Evolutionary conservation across 1,140 invertebrate species (phyloP).

Genomic region (Neuroterus valhalla): DNA sequence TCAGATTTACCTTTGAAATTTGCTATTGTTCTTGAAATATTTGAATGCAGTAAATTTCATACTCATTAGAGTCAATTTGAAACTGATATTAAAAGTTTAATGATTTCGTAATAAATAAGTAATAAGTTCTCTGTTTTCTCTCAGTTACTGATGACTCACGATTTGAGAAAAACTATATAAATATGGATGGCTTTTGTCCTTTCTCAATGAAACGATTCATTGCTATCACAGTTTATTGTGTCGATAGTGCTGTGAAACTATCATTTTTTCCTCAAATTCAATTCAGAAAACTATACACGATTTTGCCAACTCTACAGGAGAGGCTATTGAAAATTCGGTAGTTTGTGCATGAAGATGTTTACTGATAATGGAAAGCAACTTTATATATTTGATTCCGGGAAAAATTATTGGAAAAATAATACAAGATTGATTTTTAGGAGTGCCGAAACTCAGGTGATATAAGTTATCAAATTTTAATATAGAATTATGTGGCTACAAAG

Average conservation of each 20-base stretch:
- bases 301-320: too few relatives aligned
- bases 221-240: conserved; percentile 19
- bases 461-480: too few relatives aligned
- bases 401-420: too few relatives aligned
- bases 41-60: neutral
- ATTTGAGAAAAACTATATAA: conserved; percentile 5
- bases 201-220: conserved; percentile 21
- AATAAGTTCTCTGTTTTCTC: conserved; percentile 11
- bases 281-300: neutral
- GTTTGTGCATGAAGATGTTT: too few relatives aligned
- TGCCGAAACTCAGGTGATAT: too few relatives aligned
- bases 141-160: conserved; percentile 15
- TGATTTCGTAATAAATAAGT: conserved; percentile 19
- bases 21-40: too few relatives aligned
- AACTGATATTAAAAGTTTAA: conserved; percentile 4
- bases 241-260: conserved; percentile 25
- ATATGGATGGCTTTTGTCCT: conserved; percentile 10
- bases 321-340: too few relatives aligned
- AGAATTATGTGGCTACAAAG: too few relatives aligned
- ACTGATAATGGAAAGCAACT: too few relatives aligned
- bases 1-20: too few relatives aligned
- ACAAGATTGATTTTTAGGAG: too few relatives aligned
- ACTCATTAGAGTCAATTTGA: conserved; percentile 1
- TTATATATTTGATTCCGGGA: too few relatives aligned
- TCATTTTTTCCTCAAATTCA: conserved; percentile 1